Evolutionary conservation across 2,797 vertebrate species (phyloP), one percentile per base, ranked within the genome.

Genomic region (Mormyrops boulengeri): DNA sequence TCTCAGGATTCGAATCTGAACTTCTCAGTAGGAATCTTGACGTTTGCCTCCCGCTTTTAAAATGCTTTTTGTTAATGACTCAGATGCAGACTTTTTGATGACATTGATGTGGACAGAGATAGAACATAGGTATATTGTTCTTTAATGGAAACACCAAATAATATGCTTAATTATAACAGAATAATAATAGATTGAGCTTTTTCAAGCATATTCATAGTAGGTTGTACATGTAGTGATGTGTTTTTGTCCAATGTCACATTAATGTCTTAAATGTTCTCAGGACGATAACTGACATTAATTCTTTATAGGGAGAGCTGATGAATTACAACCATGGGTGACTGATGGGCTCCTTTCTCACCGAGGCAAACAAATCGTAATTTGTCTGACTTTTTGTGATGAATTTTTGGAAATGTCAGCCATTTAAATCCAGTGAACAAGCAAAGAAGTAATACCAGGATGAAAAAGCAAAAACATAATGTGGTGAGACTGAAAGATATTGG

Each of bases 361-460:
- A 17, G 44, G 85, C 73, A 89, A 89, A 87, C 88, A 44, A 89
- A 88, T 52, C n/a, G 11, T 57, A 41, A 52, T 77, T 55, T 90
- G 49, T 80, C 34, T 53, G 34, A 87, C 17, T 73, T 55, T 38
- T 34, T 82, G 85, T 34, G 17, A 66, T 86, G 73, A 22, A 5
- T 38, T 17, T 82, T 88, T 80, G 50, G 47, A 55, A 88, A 47
- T 80, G 38, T 57, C 86, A 90, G 66, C 4, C 69, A 22, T 57
- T 85, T 41, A 73, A 52, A 87, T 14, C 82, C 49, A 66, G 47
- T 26, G 26, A 52, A n/a, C 0, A 60, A 53, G 62, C 22, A 41
- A 22, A 38, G 57, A 49, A 69, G 2, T 47, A 17, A 85, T 14
- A 57, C 7, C 12, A 38, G 52, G 30, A 12, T 77, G 22, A 47